These are phyloP conservation scores for Labroides dimidiatus DNA, from an alignment of 2,797 vertebrate species.

Conservation along the genomic window DNA sequence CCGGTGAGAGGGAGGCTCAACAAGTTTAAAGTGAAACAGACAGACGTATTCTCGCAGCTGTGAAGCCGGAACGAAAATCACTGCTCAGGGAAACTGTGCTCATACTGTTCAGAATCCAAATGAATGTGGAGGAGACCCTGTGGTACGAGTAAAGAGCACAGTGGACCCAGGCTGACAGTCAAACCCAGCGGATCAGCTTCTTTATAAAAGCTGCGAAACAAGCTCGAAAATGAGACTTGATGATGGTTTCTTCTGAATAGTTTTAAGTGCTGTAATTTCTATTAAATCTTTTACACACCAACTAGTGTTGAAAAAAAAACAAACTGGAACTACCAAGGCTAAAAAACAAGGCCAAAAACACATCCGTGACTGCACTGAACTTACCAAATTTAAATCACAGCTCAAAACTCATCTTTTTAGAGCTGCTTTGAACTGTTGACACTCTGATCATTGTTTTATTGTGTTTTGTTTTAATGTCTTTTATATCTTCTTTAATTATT, in stretches of 20 bases:
- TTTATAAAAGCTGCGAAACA: conserved; percentile 6
- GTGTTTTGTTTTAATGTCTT: too few relatives aligned
- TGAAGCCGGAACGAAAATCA: conserved; percentile 64
- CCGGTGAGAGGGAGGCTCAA: conserved; percentile 59
- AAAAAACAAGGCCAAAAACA: too few relatives aligned
- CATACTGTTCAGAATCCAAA: conserved; percentile 70
- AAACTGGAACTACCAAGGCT: too few relatives aligned
- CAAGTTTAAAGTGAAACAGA: conserved; percentile 74
- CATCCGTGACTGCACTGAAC: too few relatives aligned
- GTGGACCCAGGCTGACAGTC: conserved; percentile 28
- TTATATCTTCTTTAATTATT: too few relatives aligned
- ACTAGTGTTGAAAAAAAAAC: too few relatives aligned
- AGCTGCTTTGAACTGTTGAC: too few relatives aligned
- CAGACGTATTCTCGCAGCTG: conserved; percentile 55
- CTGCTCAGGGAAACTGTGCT: conserved; percentile 65
- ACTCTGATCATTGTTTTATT: too few relatives aligned
- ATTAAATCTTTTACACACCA: too few relatives aligned
- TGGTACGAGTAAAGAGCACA: conserved; percentile 49
- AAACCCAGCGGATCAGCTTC: background rate
- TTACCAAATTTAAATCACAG: too few relatives aligned
- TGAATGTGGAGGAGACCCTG: conserved; percentile 61
- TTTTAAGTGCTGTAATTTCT: too few relatives aligned
- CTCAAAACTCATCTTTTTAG: too few relatives aligned
- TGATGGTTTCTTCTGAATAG: background rate
- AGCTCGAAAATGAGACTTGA: background rate